Evolutionary conservation across 2,888 invertebrate genomes (phyloP), one percentile per base, ranked within the genome.

Genomic region (Imbricaverruca yamaguchii): DNA sequence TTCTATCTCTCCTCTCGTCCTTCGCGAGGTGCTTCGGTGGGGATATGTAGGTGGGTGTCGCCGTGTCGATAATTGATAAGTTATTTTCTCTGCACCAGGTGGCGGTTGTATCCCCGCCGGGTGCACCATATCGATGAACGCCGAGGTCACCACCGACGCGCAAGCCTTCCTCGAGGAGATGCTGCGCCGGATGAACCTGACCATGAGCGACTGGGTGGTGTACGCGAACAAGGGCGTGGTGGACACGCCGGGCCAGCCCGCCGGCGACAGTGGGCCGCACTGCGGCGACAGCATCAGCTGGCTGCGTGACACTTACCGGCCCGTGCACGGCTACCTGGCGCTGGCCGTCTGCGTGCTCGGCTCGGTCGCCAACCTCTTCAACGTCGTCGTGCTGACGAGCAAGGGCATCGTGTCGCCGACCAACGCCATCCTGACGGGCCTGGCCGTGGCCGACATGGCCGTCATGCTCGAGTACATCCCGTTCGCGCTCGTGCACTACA

Each of bases 401-500:
- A 92, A 93, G 63, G 95, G 96, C 87, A 97, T 97, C 96, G 85
- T 87, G 23, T 94, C 95, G 83, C 93, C 97, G 7, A 97, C 96
- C 56, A 97, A 97, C 88, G 92, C 94, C 80, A 95, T 97, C 82
- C 91, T 97, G 67, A 95, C 95, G 0, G 94, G 94, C 10, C 81
- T 96, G 57, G 97, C 97, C 0, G 92, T 96, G 15, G 95, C 97
- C n/a, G 97, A 97, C 87, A 90, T 97, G 67, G 90, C 95, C n/a
- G 96, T 97, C 23, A 96, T 97, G 92, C 89, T 83, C 85, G 95
- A 95, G 85, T 97, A 97, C 87, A 93, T 97, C 83, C 96, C 96
- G 0, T 96, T 94, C 87, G 92, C 94, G 4, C 90, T 93, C 81
- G 93, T 95, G 87, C 92, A 92, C 87, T 93, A 93, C 85, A 90